These are phyloP conservation scores for Andrena flavipes DNA, from an alignment of 2,888 invertebrate genomes.

Conservation along the genomic window DNA sequence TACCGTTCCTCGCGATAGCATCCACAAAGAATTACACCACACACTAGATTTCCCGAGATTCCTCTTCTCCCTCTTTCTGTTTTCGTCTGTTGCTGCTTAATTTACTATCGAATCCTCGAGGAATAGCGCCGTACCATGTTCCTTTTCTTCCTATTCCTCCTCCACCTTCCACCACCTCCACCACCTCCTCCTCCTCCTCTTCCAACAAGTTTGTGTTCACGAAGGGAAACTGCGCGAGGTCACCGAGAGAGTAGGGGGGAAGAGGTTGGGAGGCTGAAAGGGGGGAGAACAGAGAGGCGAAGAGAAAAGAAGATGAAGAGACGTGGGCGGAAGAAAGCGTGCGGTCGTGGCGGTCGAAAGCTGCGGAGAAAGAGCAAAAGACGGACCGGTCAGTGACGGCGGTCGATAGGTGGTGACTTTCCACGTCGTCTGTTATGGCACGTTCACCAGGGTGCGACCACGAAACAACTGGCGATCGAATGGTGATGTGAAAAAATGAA, in stretches of 20 bases:
- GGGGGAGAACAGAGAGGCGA: slow-evolving; percentile 9
- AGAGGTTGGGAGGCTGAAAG: not conserved
- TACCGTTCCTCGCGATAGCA: slow-evolving; percentile 50
- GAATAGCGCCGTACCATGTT: not conserved
- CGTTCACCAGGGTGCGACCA: slow-evolving; percentile 1
- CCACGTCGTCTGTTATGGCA: slow-evolving; percentile 18
- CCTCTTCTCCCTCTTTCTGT: no score
- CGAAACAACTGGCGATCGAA: not conserved
- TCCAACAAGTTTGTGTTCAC: not conserved
- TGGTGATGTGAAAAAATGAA: not conserved
- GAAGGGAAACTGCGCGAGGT: slow-evolving; percentile 7
- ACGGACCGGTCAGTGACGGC: slow-evolving; percentile 59
- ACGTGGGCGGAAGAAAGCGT: not conserved
- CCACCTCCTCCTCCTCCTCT: not conserved
- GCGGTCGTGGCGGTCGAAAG: slow-evolving; percentile 13
- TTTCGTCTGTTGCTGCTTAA: not conserved
- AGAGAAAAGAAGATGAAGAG: slow-evolving; percentile 20
- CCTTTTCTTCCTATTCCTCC: not conserved
- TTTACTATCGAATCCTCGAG: not conserved
- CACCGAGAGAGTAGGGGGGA: not conserved
- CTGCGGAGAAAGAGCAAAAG: slow-evolving; percentile 34
- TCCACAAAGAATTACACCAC: slow-evolving; percentile 49
- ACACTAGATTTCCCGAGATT: slow-evolving; percentile 7
- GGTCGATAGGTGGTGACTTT: slow-evolving; percentile 58
- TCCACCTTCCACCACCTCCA: not conserved